Base-by-base conservation (phyloP, 2,113 vertebrate genomes). In the Zingel zingel region DNA sequence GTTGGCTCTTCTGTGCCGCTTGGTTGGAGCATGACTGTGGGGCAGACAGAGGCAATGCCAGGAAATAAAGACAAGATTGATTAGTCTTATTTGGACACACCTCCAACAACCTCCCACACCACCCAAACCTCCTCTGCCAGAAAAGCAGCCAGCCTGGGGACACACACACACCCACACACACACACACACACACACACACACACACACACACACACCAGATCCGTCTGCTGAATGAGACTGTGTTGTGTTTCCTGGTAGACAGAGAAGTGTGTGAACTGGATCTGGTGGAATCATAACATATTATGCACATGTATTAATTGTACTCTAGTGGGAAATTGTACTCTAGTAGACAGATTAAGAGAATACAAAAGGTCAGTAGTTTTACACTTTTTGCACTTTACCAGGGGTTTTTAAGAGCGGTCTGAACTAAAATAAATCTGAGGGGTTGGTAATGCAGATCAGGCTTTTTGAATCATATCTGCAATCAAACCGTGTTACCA, bases 41-140 rank as follows among this genome's bases (percentile, higher is more conserved):
- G 83, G 82, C 74, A 87, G 88, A 86, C 56, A 53, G 72, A 71
- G 66, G 63, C 74, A 77, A 84, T 64, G 91, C 81, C 89, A 87
- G 81, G 76, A 90, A 74, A 91, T 87, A 88, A 87, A 91, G 84
- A 86, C 88, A 82, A 82, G 85, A 89, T 89, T 89, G 92, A 92
- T 91, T 90, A 88, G 85, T 91, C 86, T 86, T 89, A 92, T 75
- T 91, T 77, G 84, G 82, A 90, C 82, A 86, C 68, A 79, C 73
- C 77, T 16, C 80, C 62, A 77, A 48, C 61, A 66, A 47, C 50
- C 61, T 61, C 57, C 65, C 30, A 68, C 66, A 66, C 64, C 33
- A 45, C 21, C 54, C 23, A 63, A 19, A n/a, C 9, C 13, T 39
- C 72, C 63, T 36, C 30, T 82, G 27, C 12, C 21, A 68, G 25